Base-by-base conservation (phyloP, 2,797 vertebrate genomes). In the Pseudopleuronectes americanus region DNA sequence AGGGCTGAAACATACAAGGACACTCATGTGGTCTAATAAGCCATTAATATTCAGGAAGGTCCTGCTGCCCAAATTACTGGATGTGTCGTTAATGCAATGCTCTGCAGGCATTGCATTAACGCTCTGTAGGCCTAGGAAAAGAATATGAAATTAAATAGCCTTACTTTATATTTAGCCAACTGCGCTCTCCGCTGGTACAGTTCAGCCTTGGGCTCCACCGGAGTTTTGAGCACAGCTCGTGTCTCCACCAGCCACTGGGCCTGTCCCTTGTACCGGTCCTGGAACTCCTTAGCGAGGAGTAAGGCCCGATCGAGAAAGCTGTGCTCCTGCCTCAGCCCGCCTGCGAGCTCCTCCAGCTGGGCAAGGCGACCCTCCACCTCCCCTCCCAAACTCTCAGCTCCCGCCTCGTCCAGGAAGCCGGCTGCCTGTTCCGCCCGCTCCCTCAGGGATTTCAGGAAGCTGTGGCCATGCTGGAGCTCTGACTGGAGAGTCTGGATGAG, bases 161-260 rank as follows among this genome's bases (percentile, higher is more conserved):
- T 22, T 93, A 99, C 98, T 97, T 99, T 99, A 74, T 98, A 97
- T 86, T 98, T 99, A 14, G 96, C 95, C 63, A 99, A 86, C 54
- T 99, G 97, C 1, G 96, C 97, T 90, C 97, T 98, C 63, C 98
- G 96, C 90, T 99, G 97, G 89, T 97, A 99, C 6, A 99, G 93
- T 79, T 99, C 97, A 49, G 95, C 95, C 88, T 98, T 99, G 72
- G 96, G 94, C 74, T 98, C 97, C 33, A 95, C 92, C 0, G 95
- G 94, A 36, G 79, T 68, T 24, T 84, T 87, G 13, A 99, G 92
- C 76, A 96, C 77, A 36, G 87, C 91, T 73, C 92, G 94, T 64
- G 96, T 96, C 61, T 99, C 97, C 3, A 81, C 84, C 52, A 97
- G 81, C 97, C 97, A 98, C 70, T 96, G 96, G 57, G 92, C 93